Evolutionary conservation across 2,888 invertebrate genomes (phyloP).

Genomic region (Patella depressa): DNA sequence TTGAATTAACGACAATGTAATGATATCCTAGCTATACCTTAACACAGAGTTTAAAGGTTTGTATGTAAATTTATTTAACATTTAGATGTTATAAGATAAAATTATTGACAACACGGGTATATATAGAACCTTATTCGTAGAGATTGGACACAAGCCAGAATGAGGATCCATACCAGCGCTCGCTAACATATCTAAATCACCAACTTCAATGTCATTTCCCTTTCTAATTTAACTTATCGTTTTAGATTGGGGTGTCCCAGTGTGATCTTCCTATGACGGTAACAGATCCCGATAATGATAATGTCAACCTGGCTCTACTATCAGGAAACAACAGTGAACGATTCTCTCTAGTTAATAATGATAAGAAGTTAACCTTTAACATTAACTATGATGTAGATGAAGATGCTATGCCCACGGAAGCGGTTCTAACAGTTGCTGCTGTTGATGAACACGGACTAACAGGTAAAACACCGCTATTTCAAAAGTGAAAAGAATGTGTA

Average conservation of each 20-base stretch:
- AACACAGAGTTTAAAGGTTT: too few species aligned
- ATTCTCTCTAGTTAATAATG: background rate
- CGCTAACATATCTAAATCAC: too few species aligned
- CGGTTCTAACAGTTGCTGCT: background rate
- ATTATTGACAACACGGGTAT: too few species aligned
- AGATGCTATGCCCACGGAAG: background rate
- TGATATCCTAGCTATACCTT: too few species aligned
- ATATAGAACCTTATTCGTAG: too few species aligned
- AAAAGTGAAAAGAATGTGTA: too few species aligned
- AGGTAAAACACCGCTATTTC: background rate
- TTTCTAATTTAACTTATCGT: background rate
- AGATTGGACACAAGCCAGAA: too few species aligned
- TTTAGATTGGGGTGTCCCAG: background rate
- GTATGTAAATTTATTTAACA: too few species aligned
- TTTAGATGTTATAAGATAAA: too few species aligned
- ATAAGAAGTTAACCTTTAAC: background rate
- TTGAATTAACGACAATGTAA: too few species aligned
- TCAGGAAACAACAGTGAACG: constrained; percentile 1
- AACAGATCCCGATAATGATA: background rate
- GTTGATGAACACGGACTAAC: constrained; percentile 3
- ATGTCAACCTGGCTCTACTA: background rate
- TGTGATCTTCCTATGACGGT: background rate
- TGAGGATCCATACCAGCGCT: too few species aligned
- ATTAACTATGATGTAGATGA: constrained; percentile 7
- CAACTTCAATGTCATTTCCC: too few species aligned